Conservation (phyloP, 1,140 invertebrate genomes). For the Drosophila persimilis region DNA sequence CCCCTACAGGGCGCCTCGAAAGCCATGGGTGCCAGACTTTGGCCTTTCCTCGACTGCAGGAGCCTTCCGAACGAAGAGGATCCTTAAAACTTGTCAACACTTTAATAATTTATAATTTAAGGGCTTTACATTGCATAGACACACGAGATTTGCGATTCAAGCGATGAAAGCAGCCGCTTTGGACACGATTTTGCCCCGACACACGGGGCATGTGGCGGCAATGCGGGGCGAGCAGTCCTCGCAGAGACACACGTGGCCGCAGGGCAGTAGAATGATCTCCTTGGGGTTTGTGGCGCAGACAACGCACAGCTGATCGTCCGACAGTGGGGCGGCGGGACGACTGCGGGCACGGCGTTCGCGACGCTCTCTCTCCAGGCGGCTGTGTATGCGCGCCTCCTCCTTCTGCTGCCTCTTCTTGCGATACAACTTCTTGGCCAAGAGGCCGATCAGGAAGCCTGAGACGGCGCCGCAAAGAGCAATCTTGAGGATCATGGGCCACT, state of each 20-base stretch:
- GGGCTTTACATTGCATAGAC: constrained; percentile 38
- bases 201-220: constrained; percentile 88
- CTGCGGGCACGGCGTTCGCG: constrained; percentile 86
- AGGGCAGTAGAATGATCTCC: constrained; percentile 91
- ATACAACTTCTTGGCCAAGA: constrained; percentile 87
- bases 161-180: constrained; percentile 89
- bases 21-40: constrained; percentile 89
- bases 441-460: constrained; percentile 86
- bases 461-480: constrained; percentile 87
- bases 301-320: constrained; percentile 88
- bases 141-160: constrained; percentile 66
- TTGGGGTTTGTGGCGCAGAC: constrained; percentile 90
- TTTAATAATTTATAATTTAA: constrained; percentile 61
- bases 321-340: constrained; percentile 85
- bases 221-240: constrained; percentile 91
- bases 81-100: constrained; percentile 29
- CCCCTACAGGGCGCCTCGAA: constrained; percentile 85
- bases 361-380: constrained; percentile 86
- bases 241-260: constrained; percentile 92
- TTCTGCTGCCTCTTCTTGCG: constrained; percentile 84
- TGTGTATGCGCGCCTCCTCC: constrained; percentile 85
- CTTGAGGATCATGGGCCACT: constrained; percentile 77
- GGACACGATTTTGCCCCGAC: constrained; percentile 86
- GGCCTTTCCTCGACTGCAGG: constrained; percentile 91
- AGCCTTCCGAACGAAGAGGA: constrained; percentile 69